phyloP scores from a whole-genome alignment of 2,797 vertebrate species.

The Helarctos malayanus region DNA sequence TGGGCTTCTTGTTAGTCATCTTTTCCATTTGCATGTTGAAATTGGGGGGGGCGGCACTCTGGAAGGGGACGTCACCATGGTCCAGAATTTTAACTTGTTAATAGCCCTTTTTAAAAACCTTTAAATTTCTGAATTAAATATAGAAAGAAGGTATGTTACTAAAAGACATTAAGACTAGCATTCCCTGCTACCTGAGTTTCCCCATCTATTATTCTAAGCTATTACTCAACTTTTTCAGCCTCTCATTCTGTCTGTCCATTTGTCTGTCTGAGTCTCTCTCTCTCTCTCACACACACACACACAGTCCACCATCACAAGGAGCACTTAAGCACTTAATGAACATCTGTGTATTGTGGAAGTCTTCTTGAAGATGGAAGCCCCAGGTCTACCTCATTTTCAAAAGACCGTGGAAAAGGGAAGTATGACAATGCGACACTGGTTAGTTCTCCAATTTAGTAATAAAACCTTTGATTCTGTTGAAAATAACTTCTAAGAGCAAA shows the following conservation, averaged over 20 bases:
- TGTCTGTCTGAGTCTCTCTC: not conserved
- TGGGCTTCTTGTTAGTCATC: not conserved
- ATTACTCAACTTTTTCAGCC: not conserved
- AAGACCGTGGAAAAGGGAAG: not conserved
- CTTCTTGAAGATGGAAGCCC: not conserved
- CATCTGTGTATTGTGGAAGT: not conserved
- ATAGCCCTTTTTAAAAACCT: not conserved
- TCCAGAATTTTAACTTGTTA: conserved; percentile 30
- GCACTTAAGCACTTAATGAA: not conserved
- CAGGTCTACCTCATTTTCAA: not conserved
- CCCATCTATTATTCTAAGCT: not conserved
- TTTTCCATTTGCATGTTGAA: not conserved
- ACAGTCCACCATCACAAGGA: not conserved
- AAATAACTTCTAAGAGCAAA: conserved; percentile 39
- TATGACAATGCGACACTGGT: not conserved
- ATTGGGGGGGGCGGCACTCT: not conserved
- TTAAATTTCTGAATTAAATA: conserved; percentile 47
- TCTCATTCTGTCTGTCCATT: not conserved
- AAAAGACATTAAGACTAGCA: not conserved
- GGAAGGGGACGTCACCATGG: not conserved
- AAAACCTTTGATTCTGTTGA: conserved; percentile 10
- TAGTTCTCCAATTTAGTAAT: not conserved
- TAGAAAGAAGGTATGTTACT: conserved; percentile 38
- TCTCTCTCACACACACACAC: no score
- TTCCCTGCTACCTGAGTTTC: not conserved